Evolutionary conservation across 1,140 invertebrate genomes (phyloP).

Genomic region (Laupala kohalensis): DNA sequence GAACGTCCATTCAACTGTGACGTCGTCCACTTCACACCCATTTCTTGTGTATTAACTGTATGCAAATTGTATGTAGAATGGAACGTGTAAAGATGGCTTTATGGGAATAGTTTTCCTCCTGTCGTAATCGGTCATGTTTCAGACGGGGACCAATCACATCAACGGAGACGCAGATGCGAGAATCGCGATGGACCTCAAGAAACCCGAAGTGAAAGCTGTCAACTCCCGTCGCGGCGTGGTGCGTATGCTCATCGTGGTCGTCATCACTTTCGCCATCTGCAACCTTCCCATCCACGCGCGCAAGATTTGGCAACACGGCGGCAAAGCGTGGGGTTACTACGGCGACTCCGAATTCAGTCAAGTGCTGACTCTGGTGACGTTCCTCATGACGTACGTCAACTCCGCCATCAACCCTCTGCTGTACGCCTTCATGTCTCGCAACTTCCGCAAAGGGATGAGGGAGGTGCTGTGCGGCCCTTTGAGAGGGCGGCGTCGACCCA

Average conservation of each 20-base stretch:
- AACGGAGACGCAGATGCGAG: no score
- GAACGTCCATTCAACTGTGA: no score
- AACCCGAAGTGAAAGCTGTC: no score
- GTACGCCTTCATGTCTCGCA: conserved; percentile 70
- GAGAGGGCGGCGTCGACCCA: neutral
- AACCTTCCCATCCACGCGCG: conserved; percentile 72
- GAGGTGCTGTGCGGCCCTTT: conserved; percentile 46
- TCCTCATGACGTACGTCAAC: conserved; percentile 71
- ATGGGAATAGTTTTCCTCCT: no score
- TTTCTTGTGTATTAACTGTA: no score
- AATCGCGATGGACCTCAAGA: no score
- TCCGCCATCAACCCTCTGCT: conserved; percentile 72
- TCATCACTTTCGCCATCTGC: conserved; percentile 69
- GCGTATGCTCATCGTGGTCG: conserved; percentile 68
- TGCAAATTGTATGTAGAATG: no score
- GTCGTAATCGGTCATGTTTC: no score
- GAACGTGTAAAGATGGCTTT: no score
- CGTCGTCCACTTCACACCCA: no score
- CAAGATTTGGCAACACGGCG: conserved; percentile 63
- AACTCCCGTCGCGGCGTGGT: conserved; percentile 50
- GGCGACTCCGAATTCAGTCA: conserved; percentile 51
- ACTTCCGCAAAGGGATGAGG: conserved; percentile 55
- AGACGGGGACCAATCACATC: no score
- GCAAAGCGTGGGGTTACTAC: conserved; percentile 35
- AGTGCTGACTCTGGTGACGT: conserved; percentile 66